Conservation (phyloP, 2,888 invertebrate genomes). For the Automeris io region DNA sequence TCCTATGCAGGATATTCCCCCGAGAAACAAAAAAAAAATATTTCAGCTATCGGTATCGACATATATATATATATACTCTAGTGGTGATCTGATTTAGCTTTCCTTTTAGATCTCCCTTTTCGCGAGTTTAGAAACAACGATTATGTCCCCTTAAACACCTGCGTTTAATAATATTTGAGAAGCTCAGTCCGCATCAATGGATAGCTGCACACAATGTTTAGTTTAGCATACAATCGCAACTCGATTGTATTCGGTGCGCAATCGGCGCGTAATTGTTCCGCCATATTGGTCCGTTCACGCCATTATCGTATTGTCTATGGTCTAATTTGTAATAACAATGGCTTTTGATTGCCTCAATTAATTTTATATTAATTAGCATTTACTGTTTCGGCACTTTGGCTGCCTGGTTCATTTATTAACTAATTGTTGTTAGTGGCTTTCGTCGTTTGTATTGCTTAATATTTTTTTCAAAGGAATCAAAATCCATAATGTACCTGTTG, state of each 20-base stretch:
- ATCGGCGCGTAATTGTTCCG: conserved; percentile 50
- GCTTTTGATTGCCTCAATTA: conserved; percentile 38
- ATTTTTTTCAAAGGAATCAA: too few species aligned
- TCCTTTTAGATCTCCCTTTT: neutral
- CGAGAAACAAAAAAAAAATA: too few species aligned
- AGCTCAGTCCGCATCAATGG: conserved; percentile 29
- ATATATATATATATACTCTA: too few species aligned
- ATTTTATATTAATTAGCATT: conserved; percentile 37
- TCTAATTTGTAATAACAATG: conserved; percentile 47
- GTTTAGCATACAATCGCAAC: conserved; percentile 51
- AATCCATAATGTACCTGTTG: too few species aligned
- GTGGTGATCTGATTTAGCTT: too few species aligned
- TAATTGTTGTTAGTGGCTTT: too few species aligned
- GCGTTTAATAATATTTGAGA: conserved; percentile 20
- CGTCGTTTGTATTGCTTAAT: too few species aligned
- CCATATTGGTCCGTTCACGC: conserved; percentile 51
- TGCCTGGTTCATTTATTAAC: neutral
- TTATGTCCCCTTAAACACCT: neutral
- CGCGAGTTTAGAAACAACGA: neutral
- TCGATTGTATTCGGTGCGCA: conserved; percentile 34
- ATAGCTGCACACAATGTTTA: conserved; percentile 21
- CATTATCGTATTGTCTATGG: conserved; percentile 36
- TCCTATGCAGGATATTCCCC: too few species aligned
- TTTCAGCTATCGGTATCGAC: too few species aligned
- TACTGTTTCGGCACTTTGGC: conserved; percentile 15